Base-by-base conservation (phyloP, 2,888 invertebrate genomes). In the Argynnis bischoffii region DNA sequence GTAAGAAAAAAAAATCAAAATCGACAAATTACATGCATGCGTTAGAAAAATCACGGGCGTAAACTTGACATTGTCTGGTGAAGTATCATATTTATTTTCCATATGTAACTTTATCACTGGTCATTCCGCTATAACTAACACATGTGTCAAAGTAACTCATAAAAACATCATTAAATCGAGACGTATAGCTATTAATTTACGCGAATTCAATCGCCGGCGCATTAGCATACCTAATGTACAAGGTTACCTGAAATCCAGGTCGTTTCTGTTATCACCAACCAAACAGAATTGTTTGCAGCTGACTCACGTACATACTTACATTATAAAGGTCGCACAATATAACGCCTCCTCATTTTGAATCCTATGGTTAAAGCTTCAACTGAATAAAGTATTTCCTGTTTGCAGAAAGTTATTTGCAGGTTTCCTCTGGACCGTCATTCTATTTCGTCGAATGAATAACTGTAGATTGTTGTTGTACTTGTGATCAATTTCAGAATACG, bases 201-300 rank as follows among this genome's bases (percentile, higher is more conserved):
- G 56, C 60, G 61, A 56, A 69, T 64, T 64, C 46, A 54, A 66
- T 66, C 53, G 60, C 54, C 41, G 61, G 54, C 48, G 61, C 16
- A 47, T 63, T 72, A 61, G 61, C 41, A 35, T 18, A 61, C 51
- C 61, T 61, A 69, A 64, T 69, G 64, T 63, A 71, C 72, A 70
- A 73, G 73, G 69, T 64, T 71, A 67, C 60, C 65, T 69, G 72
- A 68, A 67, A 76, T 74, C 68, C 77, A 79, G 83, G 80, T 77
- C 80, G 76, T 75, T 78, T 79, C 76, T 77, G 78, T 83, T 82
- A 83, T 81, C 83, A 75, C 71, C 71, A 65, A 64, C 66, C 66
- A 59, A 67, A 70, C 63, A 76, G 72, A 73, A 76, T 75, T 74
- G 69, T 64, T 71, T 72, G 70, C 70, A 70, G 69, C 70, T 76